phyloP scores from a whole-genome alignment of 2,888 invertebrate species.

The Sesamia inferens region DNA sequence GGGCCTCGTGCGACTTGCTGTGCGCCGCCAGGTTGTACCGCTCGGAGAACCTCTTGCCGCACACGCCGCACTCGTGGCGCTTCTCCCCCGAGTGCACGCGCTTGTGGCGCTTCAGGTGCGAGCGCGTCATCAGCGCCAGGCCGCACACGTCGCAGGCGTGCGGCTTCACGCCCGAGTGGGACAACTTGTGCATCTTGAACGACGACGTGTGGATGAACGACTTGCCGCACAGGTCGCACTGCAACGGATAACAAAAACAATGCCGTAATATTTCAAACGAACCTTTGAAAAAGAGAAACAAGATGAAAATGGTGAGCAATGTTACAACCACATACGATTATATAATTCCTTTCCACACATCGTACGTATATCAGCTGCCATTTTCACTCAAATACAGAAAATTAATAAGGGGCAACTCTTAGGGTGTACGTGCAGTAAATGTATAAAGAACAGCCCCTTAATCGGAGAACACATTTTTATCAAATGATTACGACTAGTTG shows the following conservation, averaged over 20 bases:
- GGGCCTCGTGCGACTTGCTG: slow-evolving; percentile 80
- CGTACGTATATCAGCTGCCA: not conserved
- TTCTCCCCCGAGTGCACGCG: slow-evolving; percentile 92
- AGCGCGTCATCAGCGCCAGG: slow-evolving; percentile 91
- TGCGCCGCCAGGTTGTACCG: slow-evolving; percentile 88
- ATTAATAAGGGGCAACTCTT: not conserved
- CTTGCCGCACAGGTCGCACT: slow-evolving; percentile 91
- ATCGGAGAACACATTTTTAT: no score
- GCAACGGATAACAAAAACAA: slow-evolving; percentile 55
- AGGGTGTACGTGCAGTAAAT: not conserved
- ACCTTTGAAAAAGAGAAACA: not conserved
- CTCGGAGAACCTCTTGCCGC: slow-evolving; percentile 91
- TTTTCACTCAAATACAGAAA: not conserved
- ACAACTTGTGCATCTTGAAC: slow-evolving; percentile 92
- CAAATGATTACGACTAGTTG: no score
- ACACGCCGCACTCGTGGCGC: slow-evolving; percentile 89
- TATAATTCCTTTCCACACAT: not conserved
- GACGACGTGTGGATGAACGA: slow-evolving; percentile 92
- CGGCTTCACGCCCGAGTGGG: slow-evolving; percentile 91
- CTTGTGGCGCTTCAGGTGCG: slow-evolving; percentile 92
- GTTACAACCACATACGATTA: not conserved
- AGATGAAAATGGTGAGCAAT: not conserved
- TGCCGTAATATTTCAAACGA: not conserved
- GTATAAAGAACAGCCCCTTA: no score
- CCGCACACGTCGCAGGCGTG: slow-evolving; percentile 91